Percentiles rank a stretch among this genome's conserved stretches.
Evolutionary conservation across 2,797 vertebrate species (phyloP).

Genomic region (Phataginus tetradactyla): DNA sequence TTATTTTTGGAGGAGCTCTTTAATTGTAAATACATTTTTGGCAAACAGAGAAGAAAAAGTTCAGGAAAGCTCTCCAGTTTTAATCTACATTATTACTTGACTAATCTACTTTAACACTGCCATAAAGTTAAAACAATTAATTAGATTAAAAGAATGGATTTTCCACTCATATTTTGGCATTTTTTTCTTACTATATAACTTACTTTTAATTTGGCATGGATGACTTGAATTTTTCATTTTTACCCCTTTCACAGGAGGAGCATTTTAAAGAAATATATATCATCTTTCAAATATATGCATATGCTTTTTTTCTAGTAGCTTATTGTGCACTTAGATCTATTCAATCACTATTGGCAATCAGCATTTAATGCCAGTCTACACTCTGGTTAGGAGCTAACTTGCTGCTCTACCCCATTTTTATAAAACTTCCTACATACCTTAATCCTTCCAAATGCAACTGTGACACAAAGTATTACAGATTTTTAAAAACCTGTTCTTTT

Average conservation of each 20-base stretch:
- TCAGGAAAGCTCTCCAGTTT: constrained; percentile 51
- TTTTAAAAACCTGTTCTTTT: constrained; percentile 85
- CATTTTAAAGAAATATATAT: constrained; percentile 53
- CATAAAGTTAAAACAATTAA: constrained; percentile 65
- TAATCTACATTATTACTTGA: constrained; percentile 58
- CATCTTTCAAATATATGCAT: constrained; percentile 50
- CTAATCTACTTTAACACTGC: neutral
- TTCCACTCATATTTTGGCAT: constrained; percentile 29
- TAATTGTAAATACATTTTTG: constrained; percentile 53
- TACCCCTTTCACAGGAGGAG: neutral
- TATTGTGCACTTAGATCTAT: constrained; percentile 50
- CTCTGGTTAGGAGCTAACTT: constrained; percentile 41
- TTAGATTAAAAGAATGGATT: constrained; percentile 32
- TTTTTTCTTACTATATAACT: neutral
- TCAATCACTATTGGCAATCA: constrained; percentile 65
- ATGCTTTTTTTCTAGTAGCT: constrained; percentile 53
- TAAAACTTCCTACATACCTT: constrained; percentile 72
- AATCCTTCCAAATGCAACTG: constrained; percentile 81
- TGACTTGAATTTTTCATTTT: constrained; percentile 61
- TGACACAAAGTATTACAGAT: constrained; percentile 82
- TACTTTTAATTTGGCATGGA: constrained; percentile 43
- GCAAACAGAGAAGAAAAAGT: constrained; percentile 50
- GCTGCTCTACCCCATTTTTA: constrained; percentile 66
- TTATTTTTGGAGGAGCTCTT: constrained; percentile 54
- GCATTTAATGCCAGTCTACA: constrained; percentile 59